Evolutionary conservation across 1,140 invertebrate species (phyloP).

Genomic region (Drosophila melanogaster): Release_6_plus_ISO1_MT NC_004354.4:6422501-6423000

Average conservation of each 20-base stretch:
- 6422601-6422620: conserved; percentile 71
- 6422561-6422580: conserved; percentile 42
- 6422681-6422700: conserved; percentile 41
- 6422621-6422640: conserved; percentile 78
- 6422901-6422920: neutral
- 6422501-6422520: conserved; percentile 25
- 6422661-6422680: conserved; percentile 30
- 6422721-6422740: neutral
- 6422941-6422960: neutral
- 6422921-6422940: neutral
- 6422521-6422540: conserved; percentile 74
- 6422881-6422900: neutral
- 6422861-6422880: neutral
- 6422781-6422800: conserved; percentile 71
- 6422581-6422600: neutral
- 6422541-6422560: conserved; percentile 77
- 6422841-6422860: conserved; percentile 18
- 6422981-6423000: conserved; percentile 1
- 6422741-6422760: conserved; percentile 22
- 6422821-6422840: conserved; percentile 32
- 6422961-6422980: conserved; percentile 6
- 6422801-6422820: conserved; percentile 54
- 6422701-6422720: conserved; percentile 27
- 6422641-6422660: conserved; percentile 64
- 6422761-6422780: conserved; percentile 74